A percentile compares a stretch with the other conserved stretches of the same genome.
Evolutionary conservation across 2,113 vertebrate species (phyloP).

Genomic region (Oryzias curvinotus): DNA sequence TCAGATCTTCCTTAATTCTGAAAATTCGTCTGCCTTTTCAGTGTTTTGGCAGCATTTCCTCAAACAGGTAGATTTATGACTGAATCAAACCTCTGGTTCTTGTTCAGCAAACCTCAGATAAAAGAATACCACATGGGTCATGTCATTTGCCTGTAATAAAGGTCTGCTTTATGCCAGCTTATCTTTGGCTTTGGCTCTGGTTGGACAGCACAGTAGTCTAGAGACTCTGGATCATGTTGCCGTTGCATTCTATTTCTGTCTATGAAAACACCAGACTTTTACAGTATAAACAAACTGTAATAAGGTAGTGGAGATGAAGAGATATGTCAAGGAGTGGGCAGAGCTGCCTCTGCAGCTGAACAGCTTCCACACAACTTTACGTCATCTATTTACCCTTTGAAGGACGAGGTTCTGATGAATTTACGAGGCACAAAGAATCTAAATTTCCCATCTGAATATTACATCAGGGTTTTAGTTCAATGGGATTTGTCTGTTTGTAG

Average conservation of each 20-base stretch:
- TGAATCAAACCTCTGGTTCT: constrained; percentile 40
- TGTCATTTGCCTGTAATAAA: constrained; percentile 63
- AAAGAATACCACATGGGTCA: constrained; percentile 46
- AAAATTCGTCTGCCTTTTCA: constrained; percentile 17
- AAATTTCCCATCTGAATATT: constrained; percentile 73
- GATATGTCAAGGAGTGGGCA: constrained; percentile 56
- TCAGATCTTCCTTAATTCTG: constrained; percentile 19
- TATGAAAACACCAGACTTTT: constrained; percentile 47
- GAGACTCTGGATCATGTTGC: constrained; percentile 18
- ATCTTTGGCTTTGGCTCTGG: constrained; percentile 50
- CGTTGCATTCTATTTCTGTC: constrained; percentile 47
- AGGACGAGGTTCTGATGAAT: constrained; percentile 74
- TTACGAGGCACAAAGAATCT: constrained; percentile 63
- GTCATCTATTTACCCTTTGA: constrained; percentile 74
- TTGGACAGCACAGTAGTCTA: constrained; percentile 55
- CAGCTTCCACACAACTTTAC: constrained; percentile 33
- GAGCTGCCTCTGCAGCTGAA: constrained; percentile 26
- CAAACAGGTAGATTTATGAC: constrained; percentile 52
- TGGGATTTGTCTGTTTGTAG: constrained; percentile 76
- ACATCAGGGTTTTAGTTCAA: constrained; percentile 64
- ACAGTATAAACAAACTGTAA: constrained; percentile 50
- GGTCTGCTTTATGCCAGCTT: constrained; percentile 55
- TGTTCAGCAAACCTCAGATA: constrained; percentile 31
- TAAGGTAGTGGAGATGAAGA: constrained; percentile 54
- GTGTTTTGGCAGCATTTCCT: constrained; percentile 35